phyloP scores from a whole-genome alignment of 2,888 invertebrate genomes.

The Andrena bucephala region DNA sequence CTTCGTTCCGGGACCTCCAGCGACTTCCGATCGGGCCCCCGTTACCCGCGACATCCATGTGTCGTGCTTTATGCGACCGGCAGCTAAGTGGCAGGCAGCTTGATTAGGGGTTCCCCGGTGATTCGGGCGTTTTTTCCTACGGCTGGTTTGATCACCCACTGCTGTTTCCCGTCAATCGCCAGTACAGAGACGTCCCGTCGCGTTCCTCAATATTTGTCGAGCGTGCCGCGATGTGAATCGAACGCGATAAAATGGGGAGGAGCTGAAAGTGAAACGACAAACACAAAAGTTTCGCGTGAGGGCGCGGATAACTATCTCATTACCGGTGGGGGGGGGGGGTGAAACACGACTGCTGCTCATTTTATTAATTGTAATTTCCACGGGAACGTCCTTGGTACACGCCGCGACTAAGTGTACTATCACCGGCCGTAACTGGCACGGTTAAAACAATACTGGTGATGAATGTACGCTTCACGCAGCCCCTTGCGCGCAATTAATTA shows the following conservation, averaged over 20 bases:
- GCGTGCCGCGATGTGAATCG: not conserved
- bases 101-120: conserved; percentile 55
- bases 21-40: conserved; percentile 38
- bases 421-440: conserved; percentile 50
- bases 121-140: conserved; percentile 5
- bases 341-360: conserved; percentile 24
- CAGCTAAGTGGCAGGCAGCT: conserved; percentile 45
- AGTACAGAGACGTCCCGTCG: no score
- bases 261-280: not conserved
- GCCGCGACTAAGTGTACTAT: conserved; percentile 45
- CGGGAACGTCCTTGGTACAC: conserved; percentile 26
- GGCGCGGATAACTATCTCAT: conserved; percentile 14
- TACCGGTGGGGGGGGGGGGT: not conserved
- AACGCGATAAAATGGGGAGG: not conserved
- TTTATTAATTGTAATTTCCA: conserved; percentile 39
- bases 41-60: conserved; percentile 38
- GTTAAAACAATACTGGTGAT: conserved; percentile 68
- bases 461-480: conserved; percentile 68
- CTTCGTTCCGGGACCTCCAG: conserved; percentile 40
- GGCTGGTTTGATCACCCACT: not conserved
- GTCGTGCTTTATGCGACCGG: conserved; percentile 43
- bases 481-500: conserved; percentile 68
- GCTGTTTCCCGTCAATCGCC: conserved; percentile 25
- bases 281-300: not conserved
- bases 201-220: no score